Percentiles rank a stretch among this genome's conserved stretches.
Conservation (phyloP, 2,888 invertebrate genomes). For the Hypsopygia costalis region DNA sequence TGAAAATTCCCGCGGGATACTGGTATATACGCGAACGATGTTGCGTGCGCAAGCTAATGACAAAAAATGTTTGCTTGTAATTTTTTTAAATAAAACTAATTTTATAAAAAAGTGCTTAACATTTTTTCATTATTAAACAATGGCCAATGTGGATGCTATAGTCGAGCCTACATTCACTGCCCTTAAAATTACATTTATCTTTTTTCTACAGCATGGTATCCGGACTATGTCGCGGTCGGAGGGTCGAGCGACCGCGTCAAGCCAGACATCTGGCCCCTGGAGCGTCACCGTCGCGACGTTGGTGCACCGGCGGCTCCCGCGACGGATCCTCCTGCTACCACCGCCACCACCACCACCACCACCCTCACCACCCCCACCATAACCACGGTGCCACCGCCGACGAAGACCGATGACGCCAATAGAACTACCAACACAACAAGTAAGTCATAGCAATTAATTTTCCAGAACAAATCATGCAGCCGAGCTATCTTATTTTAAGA, state of each 20-base stretch:
- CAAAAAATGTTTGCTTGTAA: too few species aligned
- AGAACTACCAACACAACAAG: neutral
- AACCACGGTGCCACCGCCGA: neutral
- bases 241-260: slow-evolving; percentile 9
- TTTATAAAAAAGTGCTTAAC: too few species aligned
- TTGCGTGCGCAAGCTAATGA: too few species aligned
- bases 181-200: too few species aligned
- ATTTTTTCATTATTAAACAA: too few species aligned
- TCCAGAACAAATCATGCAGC: too few species aligned
- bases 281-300: neutral
- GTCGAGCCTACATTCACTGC: too few species aligned
- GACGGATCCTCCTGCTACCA: neutral
- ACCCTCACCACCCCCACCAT: neutral
- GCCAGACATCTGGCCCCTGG: neutral
- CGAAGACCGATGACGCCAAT: slow-evolving; percentile 1
- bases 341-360: neutral
- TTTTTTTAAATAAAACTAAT: too few species aligned
- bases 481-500: too few species aligned
- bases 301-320: neutral
- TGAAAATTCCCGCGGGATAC: too few species aligned
- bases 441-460: neutral
- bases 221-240: slow-evolving; percentile 26
- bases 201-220: slow-evolving; percentile 29
- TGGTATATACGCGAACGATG: too few species aligned
- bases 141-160: too few species aligned